phyloP scores from a whole-genome alignment of 2,797 vertebrate species.

The Pangasius krempfi region DNA sequence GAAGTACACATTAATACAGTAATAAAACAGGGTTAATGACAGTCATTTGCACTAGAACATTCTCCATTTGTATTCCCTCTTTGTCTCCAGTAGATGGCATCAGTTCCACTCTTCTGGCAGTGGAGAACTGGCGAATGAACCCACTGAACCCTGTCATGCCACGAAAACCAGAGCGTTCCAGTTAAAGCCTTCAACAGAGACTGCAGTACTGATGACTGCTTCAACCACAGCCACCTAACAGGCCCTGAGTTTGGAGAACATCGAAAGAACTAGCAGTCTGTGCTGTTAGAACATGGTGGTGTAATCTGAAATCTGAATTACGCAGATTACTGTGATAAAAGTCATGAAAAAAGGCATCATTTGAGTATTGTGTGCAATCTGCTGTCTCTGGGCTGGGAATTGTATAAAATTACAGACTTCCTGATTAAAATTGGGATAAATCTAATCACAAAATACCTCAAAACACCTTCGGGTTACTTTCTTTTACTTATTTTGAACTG shows the following conservation, averaged over 20 bases:
- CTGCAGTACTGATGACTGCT: not conserved
- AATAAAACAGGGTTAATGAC: not conserved
- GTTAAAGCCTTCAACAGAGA: conserved; percentile 12
- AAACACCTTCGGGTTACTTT: not conserved
- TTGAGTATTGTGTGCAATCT: not conserved
- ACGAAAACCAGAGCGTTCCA: conserved; percentile 13
- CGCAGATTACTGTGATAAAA: not conserved
- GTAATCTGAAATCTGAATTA: not conserved
- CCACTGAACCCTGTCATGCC: conserved; percentile 23
- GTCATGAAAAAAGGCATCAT: not conserved
- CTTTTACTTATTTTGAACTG: not conserved
- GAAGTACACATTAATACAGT: not conserved
- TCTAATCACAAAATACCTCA: not conserved
- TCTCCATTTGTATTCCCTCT: not conserved
- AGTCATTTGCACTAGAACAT: not conserved
- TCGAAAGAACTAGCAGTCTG: not conserved
- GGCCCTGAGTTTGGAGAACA: not conserved
- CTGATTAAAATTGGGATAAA: not conserved
- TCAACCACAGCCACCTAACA: conserved; percentile 1
- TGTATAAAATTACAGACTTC: not conserved
- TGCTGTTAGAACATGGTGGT: not conserved
- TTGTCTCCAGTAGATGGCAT: conserved; percentile 47
- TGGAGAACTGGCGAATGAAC: not conserved
- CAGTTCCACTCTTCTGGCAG: not conserved
- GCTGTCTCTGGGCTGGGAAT: not conserved